Evolutionary conservation across 2,797 vertebrate species (phyloP).

Genomic region (Pagetopsis macropterus): DNA sequence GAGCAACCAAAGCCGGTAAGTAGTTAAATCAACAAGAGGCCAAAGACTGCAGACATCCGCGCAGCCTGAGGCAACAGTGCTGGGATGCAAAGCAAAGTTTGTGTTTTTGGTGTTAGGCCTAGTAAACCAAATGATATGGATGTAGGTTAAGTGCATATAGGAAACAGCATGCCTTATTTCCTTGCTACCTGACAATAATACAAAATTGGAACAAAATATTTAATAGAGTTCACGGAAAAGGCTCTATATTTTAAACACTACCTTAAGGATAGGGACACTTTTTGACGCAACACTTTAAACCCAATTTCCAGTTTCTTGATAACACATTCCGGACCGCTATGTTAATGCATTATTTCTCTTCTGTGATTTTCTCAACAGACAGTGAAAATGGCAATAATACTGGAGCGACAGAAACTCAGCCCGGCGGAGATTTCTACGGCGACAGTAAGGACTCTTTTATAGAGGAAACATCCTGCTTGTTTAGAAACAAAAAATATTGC

Average conservation of each 20-base stretch:
- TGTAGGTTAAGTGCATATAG: slow-evolving; percentile 24
- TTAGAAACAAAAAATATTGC: not conserved
- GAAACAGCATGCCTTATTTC: slow-evolving; percentile 36
- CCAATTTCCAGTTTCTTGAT: slow-evolving; percentile 19
- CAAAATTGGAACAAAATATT: slow-evolving; percentile 26
- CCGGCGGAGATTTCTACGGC: slow-evolving; percentile 95
- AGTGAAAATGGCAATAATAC: slow-evolving; percentile 85
- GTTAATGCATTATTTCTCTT: slow-evolving; percentile 54
- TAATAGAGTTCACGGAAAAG: slow-evolving; percentile 19
- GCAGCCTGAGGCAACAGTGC: slow-evolving; percentile 56
- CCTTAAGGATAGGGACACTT: not conserved
- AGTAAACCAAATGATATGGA: slow-evolving; percentile 24
- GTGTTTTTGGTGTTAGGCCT: slow-evolving; percentile 45
- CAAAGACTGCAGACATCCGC: slow-evolving; percentile 74
- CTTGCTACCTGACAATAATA: slow-evolving; percentile 21
- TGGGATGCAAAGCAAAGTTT: slow-evolving; percentile 55
- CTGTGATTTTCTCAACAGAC: slow-evolving; percentile 83
- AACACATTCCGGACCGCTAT: slow-evolving; percentile 19
- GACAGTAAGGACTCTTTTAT: slow-evolving; percentile 88
- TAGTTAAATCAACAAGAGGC: slow-evolving; percentile 79
- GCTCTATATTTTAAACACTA: slow-evolving; percentile 1
- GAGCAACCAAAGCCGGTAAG: slow-evolving; percentile 97
- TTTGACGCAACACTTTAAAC: slow-evolving; percentile 7
- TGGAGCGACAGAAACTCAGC: slow-evolving; percentile 89
- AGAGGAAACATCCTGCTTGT: not conserved